A percentile compares a stretch with the other conserved stretches of the same genome.
Evolutionary conservation across 2,113 vertebrate species (phyloP).

Genomic region (Vidua chalybeata): DNA sequence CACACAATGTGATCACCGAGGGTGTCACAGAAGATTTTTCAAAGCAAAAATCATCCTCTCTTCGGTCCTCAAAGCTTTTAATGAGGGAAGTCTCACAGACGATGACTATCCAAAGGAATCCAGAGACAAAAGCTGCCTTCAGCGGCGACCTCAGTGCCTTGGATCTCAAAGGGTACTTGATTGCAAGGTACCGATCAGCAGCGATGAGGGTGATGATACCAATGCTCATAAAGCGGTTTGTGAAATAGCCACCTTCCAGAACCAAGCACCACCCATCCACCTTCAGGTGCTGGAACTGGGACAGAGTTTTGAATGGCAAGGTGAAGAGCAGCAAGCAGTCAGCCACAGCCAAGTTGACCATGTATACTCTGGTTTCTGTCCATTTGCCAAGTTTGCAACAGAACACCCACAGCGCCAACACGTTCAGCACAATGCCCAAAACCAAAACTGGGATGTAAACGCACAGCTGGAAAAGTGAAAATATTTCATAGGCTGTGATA

Average conservation of each 20-base stretch:
- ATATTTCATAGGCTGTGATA: not conserved
- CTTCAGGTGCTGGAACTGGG: not conserved
- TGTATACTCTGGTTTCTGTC: conserved; percentile 77
- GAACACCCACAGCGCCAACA: conserved; percentile 70
- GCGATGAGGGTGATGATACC: conserved; percentile 50
- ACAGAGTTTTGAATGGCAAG: conserved; percentile 67
- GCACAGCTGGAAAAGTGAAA: conserved; percentile 28
- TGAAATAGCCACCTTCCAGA: conserved; percentile 53
- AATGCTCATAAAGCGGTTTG: conserved; percentile 69
- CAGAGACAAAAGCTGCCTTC: conserved; percentile 57
- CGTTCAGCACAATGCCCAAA: conserved; percentile 68
- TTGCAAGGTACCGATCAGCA: conserved; percentile 59
- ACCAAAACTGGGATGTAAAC: conserved; percentile 15
- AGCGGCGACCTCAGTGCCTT: not conserved
- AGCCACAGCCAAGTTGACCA: conserved; percentile 72
- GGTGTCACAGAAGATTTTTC: not conserved
- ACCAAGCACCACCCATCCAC: not conserved
- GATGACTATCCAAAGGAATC: conserved; percentile 59
- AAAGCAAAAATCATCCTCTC: conserved; percentile 26
- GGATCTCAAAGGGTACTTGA: conserved; percentile 67
- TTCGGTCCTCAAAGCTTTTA: not conserved
- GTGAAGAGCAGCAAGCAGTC: conserved; percentile 72
- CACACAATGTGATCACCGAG: not conserved
- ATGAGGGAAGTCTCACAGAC: not conserved
- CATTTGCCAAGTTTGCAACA: conserved; percentile 62